Evolutionary conservation across 2,113 vertebrate genomes (phyloP).

Genomic region (Panthera tigris): DNA sequence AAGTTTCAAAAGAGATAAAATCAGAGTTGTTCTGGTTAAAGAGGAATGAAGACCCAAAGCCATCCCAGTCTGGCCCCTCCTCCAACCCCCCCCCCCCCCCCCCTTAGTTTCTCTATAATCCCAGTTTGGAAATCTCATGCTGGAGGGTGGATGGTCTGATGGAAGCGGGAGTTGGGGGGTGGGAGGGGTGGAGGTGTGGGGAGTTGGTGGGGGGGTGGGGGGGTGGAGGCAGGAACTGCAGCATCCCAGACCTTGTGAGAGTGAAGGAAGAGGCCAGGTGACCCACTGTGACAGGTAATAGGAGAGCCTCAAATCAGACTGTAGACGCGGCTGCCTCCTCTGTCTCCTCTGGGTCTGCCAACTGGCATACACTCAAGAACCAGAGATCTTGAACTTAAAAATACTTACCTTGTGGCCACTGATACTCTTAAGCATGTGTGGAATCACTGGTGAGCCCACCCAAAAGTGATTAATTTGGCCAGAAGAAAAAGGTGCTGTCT

Average conservation of each 20-base stretch:
- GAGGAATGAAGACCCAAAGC: background rate
- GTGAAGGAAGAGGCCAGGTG: background rate
- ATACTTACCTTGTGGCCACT: background rate
- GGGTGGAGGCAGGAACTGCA: fast-evolving
- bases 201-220: no score
- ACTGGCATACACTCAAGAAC: background rate
- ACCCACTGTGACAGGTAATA: background rate
- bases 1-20: background rate
- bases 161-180: no score
- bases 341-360: background rate
- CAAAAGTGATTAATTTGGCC: background rate
- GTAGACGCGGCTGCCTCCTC: background rate
- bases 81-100: no score
- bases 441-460: background rate
- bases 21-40: background rate
- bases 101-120: background rate
- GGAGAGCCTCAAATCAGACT: background rate
- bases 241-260: background rate
- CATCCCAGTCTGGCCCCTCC: background rate
- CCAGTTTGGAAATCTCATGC: background rate
- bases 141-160: background rate
- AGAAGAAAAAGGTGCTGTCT: background rate
- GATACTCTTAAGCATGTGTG: background rate
- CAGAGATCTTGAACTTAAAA: background rate
- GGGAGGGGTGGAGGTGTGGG: no score